Base-by-base conservation (phyloP, 1,140 invertebrate genomes). In the Megalopta genalis region DNA sequence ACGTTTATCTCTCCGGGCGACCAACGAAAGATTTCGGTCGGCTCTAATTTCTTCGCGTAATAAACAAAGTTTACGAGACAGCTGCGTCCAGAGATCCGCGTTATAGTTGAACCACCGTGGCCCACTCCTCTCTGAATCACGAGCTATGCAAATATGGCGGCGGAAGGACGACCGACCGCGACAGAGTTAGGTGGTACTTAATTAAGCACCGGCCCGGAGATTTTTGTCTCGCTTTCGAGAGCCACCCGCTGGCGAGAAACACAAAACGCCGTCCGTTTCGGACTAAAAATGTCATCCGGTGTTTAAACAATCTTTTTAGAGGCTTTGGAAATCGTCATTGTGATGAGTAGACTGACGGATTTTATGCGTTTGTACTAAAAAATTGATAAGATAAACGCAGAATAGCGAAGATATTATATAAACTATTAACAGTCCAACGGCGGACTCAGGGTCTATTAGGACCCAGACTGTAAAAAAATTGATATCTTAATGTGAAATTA, bases 31-130 rank as follows among this genome's bases (percentile, higher is more conserved):
- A 66, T 49, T 66, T 49, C 9, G 21, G 16, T 3, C 39, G 64
- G 8, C 64, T 25, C 42, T 66, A 49, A 46, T 46, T 66, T 66
- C 64, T 66, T 39, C 64, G 16, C 64, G 64, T 46, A 66, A 66
- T 66, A 66, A 66, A 66, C 64, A 46, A 66, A 66, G 39, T 66
- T 66, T 66, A 66, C 64, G 64, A 66, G 64, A 46, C 64, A 66
- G 23, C 64, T 12, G 39, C n/a, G 64, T 66, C 39, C 64, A 49
- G 64, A 66, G 42, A 66, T 66, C 39, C 64, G 39, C 39, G 64
- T 23, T 66, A 66, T 42, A n/a, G 64, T n/a, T 66, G 39, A 66
- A 66, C 64, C 64, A 10, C 9, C 64, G n/a, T 5, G n/a, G 21
- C 37, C 7, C 9, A 10, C 37, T 65, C 37, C 37, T 42, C 63